Percentiles rank a stretch among this genome's conserved stretches.
Conservation (phyloP, 2,113 vertebrate species). For the Callopanchax toddi region DNA sequence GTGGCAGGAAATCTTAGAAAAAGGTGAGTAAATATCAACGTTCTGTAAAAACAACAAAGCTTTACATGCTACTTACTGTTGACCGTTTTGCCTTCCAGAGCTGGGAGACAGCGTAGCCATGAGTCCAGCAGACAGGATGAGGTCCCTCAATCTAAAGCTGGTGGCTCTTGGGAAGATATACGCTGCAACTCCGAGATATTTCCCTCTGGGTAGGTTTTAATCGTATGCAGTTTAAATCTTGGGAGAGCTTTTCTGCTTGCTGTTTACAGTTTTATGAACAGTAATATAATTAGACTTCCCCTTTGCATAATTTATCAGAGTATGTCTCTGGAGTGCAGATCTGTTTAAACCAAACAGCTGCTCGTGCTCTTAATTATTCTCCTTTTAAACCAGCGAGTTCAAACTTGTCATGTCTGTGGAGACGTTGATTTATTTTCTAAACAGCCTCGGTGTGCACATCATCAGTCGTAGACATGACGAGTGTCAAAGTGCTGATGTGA, state of each 20-base stretch:
- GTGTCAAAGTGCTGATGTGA: neutral
- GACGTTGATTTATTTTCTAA: conserved; percentile 17
- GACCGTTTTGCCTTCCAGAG: conserved; percentile 76
- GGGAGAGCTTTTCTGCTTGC: conserved; percentile 25
- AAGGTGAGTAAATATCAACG: conserved; percentile 77
- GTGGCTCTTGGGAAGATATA: conserved; percentile 93
- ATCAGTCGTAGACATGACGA: conserved; percentile 15
- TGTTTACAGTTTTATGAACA: conserved; percentile 23
- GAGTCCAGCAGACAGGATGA: conserved; percentile 90
- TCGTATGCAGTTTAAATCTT: conserved; percentile 31
- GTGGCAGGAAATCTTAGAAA: conserved; percentile 97
- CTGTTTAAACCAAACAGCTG: conserved; percentile 28
- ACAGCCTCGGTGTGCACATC: neutral
- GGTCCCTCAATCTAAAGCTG: conserved; percentile 90
- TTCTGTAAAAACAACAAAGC: neutral
- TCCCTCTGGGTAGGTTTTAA: conserved; percentile 87
- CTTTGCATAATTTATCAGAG: conserved; percentile 43
- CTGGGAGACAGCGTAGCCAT: conserved; percentile 86
- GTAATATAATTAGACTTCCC: conserved; percentile 44
- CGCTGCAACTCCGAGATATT: conserved; percentile 94
- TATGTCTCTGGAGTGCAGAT: conserved; percentile 29
- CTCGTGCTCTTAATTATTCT: conserved; percentile 38
- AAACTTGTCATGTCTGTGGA: conserved; percentile 40
- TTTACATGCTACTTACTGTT: neutral
- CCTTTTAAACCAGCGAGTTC: conserved; percentile 47